phyloP scores from a whole-genome alignment of 2,113 vertebrate species.

The Acrocephalus kingi region DNA sequence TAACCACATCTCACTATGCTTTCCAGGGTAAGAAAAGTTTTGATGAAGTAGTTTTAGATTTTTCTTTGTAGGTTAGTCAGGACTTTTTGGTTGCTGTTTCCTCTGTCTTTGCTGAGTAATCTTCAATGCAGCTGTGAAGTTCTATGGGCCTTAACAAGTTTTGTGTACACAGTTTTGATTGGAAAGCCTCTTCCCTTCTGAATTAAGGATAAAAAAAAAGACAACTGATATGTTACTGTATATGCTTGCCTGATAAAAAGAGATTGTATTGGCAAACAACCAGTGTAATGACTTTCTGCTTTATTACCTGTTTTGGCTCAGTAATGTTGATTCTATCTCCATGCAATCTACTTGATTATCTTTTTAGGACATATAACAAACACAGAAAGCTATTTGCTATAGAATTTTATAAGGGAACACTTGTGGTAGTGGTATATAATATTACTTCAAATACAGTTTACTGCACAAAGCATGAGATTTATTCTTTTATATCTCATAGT shows the following conservation, averaged over 20 bases:
- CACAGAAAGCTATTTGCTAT: background rate
- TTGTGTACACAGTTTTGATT: background rate
- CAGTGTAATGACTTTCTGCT: background rate
- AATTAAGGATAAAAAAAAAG: background rate
- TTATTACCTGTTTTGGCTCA: background rate
- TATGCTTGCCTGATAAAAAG: background rate
- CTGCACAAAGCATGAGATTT: background rate
- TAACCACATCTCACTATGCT: background rate
- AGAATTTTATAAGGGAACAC: background rate
- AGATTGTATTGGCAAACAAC: background rate
- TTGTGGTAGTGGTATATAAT: background rate
- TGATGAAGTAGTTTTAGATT: background rate
- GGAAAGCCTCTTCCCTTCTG: background rate
- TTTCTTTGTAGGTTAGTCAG: background rate
- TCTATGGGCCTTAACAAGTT: background rate
- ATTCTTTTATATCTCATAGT: background rate
- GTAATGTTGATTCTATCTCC: background rate
- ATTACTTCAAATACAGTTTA: background rate
- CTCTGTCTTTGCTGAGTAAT: background rate
- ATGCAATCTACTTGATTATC: background rate
- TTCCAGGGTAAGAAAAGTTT: background rate
- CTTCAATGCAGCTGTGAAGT: background rate
- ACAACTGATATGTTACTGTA: background rate
- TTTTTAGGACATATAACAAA: background rate
- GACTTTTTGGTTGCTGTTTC: background rate